phyloP scores from a whole-genome alignment of 2,797 vertebrate species.

The Pseudochaenichthys georgianus region DNA sequence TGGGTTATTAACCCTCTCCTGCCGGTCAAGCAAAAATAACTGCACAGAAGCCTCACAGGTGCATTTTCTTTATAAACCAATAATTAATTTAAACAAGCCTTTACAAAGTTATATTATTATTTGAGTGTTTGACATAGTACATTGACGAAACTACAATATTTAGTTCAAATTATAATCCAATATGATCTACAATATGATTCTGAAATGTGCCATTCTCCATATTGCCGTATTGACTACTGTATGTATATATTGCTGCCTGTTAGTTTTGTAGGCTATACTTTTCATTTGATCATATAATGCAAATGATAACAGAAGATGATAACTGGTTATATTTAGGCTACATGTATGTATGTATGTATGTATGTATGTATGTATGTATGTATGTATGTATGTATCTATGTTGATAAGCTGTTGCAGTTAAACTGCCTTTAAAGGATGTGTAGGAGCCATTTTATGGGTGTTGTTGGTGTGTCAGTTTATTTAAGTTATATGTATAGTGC shows the following conservation, averaged over 20 bases:
- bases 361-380: no score
- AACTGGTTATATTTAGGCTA: background rate
- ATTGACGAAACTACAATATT: no score
- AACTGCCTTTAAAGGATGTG: slow-evolving; percentile 16
- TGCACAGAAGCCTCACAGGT: background rate
- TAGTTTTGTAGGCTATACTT: background rate
- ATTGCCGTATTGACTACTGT: background rate
- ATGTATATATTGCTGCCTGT: background rate
- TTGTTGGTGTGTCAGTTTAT: no score
- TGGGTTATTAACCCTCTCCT: slow-evolving; percentile 51
- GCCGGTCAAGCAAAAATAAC: background rate
- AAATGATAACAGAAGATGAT: background rate
- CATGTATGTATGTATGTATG: background rate
- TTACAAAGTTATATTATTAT: background rate
- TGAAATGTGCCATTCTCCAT: no score
- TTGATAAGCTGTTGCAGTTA: background rate
- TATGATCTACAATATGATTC: no score
- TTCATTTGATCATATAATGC: background rate
- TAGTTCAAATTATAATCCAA: no score
- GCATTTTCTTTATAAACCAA: background rate
- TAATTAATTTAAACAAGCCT: background rate
- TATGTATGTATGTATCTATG: background rate
- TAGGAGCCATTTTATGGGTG: no score
- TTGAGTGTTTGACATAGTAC: background rate
- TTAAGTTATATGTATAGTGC: no score